Evolutionary conservation across 2,797 vertebrate species (phyloP).

Genomic region (Chiroxiphia lanceolata): DNA sequence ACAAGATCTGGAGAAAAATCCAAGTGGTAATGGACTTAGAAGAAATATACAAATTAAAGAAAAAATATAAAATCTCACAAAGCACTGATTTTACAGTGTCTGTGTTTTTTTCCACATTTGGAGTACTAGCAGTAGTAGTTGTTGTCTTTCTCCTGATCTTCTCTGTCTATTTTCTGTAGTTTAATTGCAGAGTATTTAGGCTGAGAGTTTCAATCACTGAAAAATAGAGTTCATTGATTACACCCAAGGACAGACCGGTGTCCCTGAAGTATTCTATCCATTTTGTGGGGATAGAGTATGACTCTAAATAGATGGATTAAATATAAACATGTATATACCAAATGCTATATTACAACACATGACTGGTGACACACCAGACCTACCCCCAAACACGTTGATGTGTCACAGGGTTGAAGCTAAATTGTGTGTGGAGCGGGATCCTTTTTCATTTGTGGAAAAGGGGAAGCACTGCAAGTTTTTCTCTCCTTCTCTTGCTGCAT

Average conservation of each 20-base stretch:
- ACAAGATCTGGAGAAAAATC: not conserved
- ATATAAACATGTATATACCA: not conserved
- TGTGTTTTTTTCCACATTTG: not conserved
- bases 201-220: not conserved
- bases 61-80: not conserved
- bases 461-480: not conserved
- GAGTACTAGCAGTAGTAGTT: not conserved
- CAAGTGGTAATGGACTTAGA: not conserved
- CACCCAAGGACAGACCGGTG: not conserved
- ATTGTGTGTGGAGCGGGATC: not conserved
- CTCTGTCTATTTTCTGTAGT: not conserved
- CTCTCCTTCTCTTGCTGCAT: not conserved
- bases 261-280: not conserved
- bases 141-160: not conserved
- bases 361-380: fast-evolving
- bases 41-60: not conserved
- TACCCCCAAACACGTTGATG: not conserved
- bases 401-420: not conserved
- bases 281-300: not conserved
- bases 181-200: not conserved
- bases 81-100: not conserved
- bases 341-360: not conserved
- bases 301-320: not conserved
- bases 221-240: not conserved
- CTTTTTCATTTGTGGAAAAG: not conserved